A percentile compares a stretch with the other conserved stretches of the same genome.
Evolutionary conservation across 1,140 invertebrate species (phyloP).

Genomic region (Bombus confusus): DNA sequence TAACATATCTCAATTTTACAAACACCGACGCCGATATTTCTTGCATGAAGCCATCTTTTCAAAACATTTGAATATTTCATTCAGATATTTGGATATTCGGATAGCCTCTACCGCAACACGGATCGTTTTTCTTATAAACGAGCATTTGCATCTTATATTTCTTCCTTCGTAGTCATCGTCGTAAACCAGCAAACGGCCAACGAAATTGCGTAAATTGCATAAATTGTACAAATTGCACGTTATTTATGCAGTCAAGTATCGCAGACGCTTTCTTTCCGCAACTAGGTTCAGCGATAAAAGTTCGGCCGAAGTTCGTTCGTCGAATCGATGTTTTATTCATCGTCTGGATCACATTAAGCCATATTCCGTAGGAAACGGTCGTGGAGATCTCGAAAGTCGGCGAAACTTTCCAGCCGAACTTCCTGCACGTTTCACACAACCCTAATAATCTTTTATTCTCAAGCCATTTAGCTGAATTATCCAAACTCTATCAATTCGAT

Average conservation of each 20-base stretch:
- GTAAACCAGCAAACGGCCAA: neutral
- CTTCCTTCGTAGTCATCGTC: neutral
- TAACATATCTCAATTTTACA: too few species aligned
- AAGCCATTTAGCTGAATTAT: neutral
- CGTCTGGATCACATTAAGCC: neutral
- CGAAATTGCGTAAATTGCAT: neutral
- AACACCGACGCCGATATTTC: too few species aligned
- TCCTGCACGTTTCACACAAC: neutral
- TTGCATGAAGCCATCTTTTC: too few species aligned
- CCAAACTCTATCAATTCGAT: neutral
- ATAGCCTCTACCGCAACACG: too few species aligned
- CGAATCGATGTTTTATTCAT: conserved; percentile 15
- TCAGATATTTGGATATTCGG: too few species aligned
- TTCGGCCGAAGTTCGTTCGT: neutral
- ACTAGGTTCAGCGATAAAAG: neutral
- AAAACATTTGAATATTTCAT: too few species aligned
- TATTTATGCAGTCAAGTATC: too few species aligned
- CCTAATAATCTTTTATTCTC: too few species aligned
- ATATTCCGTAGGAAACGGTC: neutral
- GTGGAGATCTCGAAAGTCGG: neutral
- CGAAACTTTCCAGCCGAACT: neutral
- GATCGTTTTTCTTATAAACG: neutral
- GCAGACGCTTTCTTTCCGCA: neutral
- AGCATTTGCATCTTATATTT: neutral
- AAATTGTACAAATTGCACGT: neutral